Base-by-base conservation (phyloP, 2,888 invertebrate species). In the Salticus scenicus region DNA sequence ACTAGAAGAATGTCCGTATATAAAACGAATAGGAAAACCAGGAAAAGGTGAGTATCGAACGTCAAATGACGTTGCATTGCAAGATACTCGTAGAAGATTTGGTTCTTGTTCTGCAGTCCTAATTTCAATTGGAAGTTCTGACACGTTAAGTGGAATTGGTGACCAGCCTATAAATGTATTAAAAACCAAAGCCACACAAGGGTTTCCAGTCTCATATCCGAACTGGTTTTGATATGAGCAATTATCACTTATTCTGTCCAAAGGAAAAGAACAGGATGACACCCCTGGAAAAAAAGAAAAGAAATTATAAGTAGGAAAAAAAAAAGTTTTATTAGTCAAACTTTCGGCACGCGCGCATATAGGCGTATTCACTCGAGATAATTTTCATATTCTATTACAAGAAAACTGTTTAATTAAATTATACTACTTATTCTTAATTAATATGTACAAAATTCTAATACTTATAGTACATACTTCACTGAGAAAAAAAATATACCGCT, bases 121-220 rank as follows among this genome's bases (percentile, higher is more conserved):
- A 7, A 82, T 7, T 24, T 70, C 78, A 17, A 17, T 27, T 0
- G 82, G 82, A 1, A 78, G 42, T 1, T 74, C 75, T 7, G 76
- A 73, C 14, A 33, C 20, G 47, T 81, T 77, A 70, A 47, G 73
- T 4, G 87, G 83, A 2, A 69, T 27, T 0, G 87, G 87, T 10
- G 28, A 31, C 87, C 82, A 87, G 7, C 80, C 83, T 0, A 71
- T 24, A 14, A 74, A 74, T 1, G 73, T 63, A 33, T 87, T 82
- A 72, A 87, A 87, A 5, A 83, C 71, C 12, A 87, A 51, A 4
- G 79, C 87, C 17, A 87, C 74, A 67, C 87, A 87, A 5, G 87
- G 87, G 17, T 78, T 83, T 12, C 87, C 87, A 0, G 78, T 41
- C 27, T 82, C 82, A 66, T 87, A 87, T 0, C 82, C 87, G 57